Conservation (phyloP, 2,888 invertebrate species). For the Baccha elongata region DNA sequence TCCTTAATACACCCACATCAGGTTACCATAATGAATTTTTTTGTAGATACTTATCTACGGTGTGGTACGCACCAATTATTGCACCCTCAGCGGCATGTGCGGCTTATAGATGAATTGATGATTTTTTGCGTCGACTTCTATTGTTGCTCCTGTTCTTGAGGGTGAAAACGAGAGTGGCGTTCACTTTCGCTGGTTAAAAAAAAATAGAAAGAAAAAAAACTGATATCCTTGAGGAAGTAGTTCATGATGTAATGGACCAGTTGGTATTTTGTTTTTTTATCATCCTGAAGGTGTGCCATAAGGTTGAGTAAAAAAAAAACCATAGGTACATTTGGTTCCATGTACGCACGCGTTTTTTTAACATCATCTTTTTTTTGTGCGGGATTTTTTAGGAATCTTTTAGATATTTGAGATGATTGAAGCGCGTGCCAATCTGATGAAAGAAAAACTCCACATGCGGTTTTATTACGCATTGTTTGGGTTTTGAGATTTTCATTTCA, state of each 20-base stretch:
- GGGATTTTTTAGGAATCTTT: slow-evolving; percentile 18
- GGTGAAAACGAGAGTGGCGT: slow-evolving; percentile 65
- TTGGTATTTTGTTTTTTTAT: slow-evolving; percentile 43
- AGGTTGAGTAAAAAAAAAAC: slow-evolving; percentile 35
- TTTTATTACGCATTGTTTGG: slow-evolving; percentile 56
- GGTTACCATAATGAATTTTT: slow-evolving; percentile 39
- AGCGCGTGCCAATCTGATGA: slow-evolving; percentile 64
- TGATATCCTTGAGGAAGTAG: slow-evolving; percentile 58
- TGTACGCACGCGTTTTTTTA: slow-evolving; percentile 50
- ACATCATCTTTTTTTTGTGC: slow-evolving; percentile 38
- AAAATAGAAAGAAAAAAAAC: slow-evolving; percentile 10
- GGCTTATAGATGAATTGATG: slow-evolving; percentile 32
- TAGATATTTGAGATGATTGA: slow-evolving; percentile 63
- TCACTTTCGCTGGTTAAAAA: slow-evolving; percentile 56
- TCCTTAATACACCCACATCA: slow-evolving; percentile 64
- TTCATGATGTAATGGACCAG: slow-evolving; percentile 61
- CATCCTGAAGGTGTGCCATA: slow-evolving; percentile 52
- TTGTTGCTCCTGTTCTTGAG: slow-evolving; percentile 15
- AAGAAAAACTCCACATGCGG: slow-evolving; percentile 56
- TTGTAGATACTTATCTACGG: slow-evolving; percentile 34
- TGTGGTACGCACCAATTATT: slow-evolving; percentile 49
- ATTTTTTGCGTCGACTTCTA: slow-evolving; percentile 24
- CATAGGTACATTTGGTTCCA: slow-evolving; percentile 37
- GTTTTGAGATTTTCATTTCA: slow-evolving; percentile 41
- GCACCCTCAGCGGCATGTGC: slow-evolving; percentile 70